Evolutionary conservation across 2,888 invertebrate genomes (phyloP), one percentile per base, ranked within the genome.

Genomic region (Lampropteryx suffumata): DNA sequence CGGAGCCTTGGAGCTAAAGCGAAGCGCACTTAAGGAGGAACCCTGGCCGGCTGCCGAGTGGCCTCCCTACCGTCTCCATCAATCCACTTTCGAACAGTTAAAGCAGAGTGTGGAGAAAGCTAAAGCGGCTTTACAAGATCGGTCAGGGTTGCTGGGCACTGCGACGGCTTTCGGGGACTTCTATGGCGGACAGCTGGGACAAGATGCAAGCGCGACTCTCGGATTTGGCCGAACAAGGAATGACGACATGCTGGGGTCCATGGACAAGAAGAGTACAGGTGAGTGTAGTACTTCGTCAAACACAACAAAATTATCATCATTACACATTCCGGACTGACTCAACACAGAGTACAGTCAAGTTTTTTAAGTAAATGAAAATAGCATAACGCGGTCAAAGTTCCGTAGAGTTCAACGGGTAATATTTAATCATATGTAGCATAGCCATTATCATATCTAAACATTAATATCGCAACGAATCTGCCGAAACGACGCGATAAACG

Each of bases 81-180:
- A 96, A 68, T 95, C 95, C 59, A 97, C 97, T 8, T 97, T 97
- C 90, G 96, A 97, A 73, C 96, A 97, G 77, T 87, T 97, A 56
- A 97, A 97, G 71, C 97, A 97, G 79, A 96, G 96, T 71, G 96
- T 97, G 33, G 97, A 97, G 76, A 97, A 97, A 75, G 97, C 97
- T 33, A 97, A 97, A 76, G 96, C 96, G 0, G 97, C 96, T 0
- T 87, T 97, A 36, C 95, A 95, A 78, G 95, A 95, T 78, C 65
- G 90, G 9, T 94, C 93, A 28, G 92, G 94, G 8, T 92, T 95
- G 62, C 89, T 95, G 56, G 94, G 94, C 0, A 92, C 94, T 9
- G 92, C 94, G 39, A 94, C 94, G 55, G 95, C 95, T 2, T 95
- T 95, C 82, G 93, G 94, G 86, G 92, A 93, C 62, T 91, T 93